These are phyloP conservation scores for Drosophila pruinosa DNA, from an alignment of 1,140 invertebrate genomes.

Conservation along the genomic window DNA sequence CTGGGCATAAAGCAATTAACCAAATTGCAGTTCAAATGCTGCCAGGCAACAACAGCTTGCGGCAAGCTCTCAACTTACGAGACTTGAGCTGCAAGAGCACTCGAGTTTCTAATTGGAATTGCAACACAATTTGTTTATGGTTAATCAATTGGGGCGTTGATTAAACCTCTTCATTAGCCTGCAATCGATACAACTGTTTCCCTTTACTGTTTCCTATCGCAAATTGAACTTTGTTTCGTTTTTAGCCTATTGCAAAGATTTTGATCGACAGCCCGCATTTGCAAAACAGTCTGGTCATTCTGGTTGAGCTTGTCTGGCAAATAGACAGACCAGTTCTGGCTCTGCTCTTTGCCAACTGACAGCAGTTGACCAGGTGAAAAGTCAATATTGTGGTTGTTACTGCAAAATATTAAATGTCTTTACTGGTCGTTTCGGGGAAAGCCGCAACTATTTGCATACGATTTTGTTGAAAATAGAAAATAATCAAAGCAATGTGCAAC, in stretches of 20 bases:
- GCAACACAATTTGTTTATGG: constrained; percentile 35
- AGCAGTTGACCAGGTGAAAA: constrained; percentile 52
- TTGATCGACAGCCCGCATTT: constrained; percentile 15
- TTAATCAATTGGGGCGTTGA: constrained; percentile 35
- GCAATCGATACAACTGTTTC: constrained; percentile 19
- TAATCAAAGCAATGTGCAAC: constrained; percentile 76
- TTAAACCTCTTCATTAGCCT: constrained; percentile 27
- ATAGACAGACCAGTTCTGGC: not conserved
- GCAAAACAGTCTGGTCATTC: constrained; percentile 5
- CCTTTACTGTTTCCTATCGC: no score
- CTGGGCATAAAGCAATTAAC: constrained; percentile 68
- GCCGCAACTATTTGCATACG: constrained; percentile 75
- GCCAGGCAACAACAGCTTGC: constrained; percentile 28
- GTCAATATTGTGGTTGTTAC: constrained; percentile 71
- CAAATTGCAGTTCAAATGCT: constrained; percentile 64
- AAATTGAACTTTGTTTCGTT: constrained; percentile 1
- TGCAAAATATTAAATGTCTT: constrained; percentile 75
- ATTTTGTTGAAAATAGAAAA: constrained; percentile 75
- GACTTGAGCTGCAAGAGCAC: constrained; percentile 7
- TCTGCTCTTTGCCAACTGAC: not conserved
- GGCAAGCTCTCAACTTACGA: constrained; percentile 22
- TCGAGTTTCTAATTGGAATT: constrained; percentile 25
- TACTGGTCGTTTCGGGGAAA: constrained; percentile 21
- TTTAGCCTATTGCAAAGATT: not conserved
- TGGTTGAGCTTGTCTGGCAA: not conserved